Percentiles rank a stretch among this genome's conserved stretches.
Evolutionary conservation across 37 sponge, comb jelly and placozoan genomes (phyloP).

Genomic region (Ianthella basta): DNA sequence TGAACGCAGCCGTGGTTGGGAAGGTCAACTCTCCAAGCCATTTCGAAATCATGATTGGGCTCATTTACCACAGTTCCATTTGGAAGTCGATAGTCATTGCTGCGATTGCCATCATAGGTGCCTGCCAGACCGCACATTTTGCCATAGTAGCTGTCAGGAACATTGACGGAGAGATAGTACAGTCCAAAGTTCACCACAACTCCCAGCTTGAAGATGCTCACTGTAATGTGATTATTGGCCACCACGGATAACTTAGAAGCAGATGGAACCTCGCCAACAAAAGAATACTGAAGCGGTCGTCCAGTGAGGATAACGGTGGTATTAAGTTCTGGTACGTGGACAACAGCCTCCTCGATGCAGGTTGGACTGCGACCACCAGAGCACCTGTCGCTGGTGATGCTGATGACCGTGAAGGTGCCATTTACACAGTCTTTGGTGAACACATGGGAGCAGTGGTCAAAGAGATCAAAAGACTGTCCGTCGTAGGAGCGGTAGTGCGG

Average conservation of each 20-base stretch:
- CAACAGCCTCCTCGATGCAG: slow-evolving; percentile 4
- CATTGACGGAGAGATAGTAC: slow-evolving; percentile 1
- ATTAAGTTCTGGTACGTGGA: not conserved
- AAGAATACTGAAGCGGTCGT: not conserved
- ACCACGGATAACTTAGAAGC: not conserved
- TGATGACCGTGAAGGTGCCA: not conserved
- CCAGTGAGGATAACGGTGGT: not conserved
- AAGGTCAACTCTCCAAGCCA: not conserved
- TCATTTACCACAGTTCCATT: not conserved
- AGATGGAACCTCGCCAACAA: not conserved
- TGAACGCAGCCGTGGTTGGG: not conserved
- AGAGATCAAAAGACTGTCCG: slow-evolving; percentile 2
- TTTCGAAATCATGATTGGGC: not conserved
- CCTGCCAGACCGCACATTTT: slow-evolving; percentile 20
- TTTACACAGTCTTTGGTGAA: slow-evolving; percentile 23
- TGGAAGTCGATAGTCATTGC: slow-evolving; percentile 1
- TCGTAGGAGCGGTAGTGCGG: slow-evolving; percentile 17
- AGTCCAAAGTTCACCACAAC: not conserved
- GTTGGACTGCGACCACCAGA: slow-evolving; percentile 12
- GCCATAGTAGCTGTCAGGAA: not conserved
- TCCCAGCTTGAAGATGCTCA: not conserved
- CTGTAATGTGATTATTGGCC: not conserved
- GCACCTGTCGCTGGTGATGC: not conserved
- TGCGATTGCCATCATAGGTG: not conserved
- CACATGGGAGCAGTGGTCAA: slow-evolving; percentile 23